phyloP scores from a whole-genome alignment of 2,888 invertebrate species.

The Tridacna crocea region DNA sequence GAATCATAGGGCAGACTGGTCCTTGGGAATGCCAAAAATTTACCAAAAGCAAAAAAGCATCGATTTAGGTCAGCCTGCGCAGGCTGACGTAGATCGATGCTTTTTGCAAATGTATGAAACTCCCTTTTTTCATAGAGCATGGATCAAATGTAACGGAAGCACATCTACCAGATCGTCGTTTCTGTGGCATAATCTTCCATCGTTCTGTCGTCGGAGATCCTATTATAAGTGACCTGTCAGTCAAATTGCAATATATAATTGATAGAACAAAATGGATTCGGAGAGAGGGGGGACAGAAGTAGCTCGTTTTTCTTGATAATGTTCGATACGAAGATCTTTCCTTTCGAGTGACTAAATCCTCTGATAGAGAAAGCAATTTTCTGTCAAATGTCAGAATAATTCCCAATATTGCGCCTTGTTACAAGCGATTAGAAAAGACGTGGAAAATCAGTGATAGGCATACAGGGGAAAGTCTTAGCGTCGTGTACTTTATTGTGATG shows the following conservation, averaged over 20 bases:
- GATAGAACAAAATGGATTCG: slow-evolving; percentile 5
- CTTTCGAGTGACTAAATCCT: neutral
- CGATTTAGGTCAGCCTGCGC: too few relatives aligned
- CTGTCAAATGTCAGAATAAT: slow-evolving; percentile 31
- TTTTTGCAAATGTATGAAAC: too few relatives aligned
- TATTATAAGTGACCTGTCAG: neutral
- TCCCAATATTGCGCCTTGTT: slow-evolving; percentile 26
- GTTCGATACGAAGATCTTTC: slow-evolving; percentile 5
- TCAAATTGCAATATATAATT: slow-evolving; percentile 9
- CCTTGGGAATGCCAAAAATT: too few relatives aligned
- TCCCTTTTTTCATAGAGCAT: too few relatives aligned
- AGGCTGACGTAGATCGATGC: too few relatives aligned
- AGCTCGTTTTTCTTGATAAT: slow-evolving; percentile 5
- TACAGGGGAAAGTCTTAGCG: slow-evolving; percentile 7
- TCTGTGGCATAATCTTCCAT: too few relatives aligned
- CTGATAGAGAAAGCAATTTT: slow-evolving; percentile 28
- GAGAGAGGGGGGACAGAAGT: neutral
- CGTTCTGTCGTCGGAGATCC: too few relatives aligned
- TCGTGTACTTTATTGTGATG: slow-evolving; percentile 18
- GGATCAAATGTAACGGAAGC: too few relatives aligned
- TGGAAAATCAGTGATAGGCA: slow-evolving; percentile 22
- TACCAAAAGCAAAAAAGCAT: too few relatives aligned
- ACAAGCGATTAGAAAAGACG: slow-evolving; percentile 25
- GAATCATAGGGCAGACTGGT: too few relatives aligned
- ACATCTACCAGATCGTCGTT: too few relatives aligned